These are phyloP conservation scores for Sebastes matsubarae DNA, from an alignment of 2,797 vertebrate genomes.

Conservation along the genomic window DNA sequence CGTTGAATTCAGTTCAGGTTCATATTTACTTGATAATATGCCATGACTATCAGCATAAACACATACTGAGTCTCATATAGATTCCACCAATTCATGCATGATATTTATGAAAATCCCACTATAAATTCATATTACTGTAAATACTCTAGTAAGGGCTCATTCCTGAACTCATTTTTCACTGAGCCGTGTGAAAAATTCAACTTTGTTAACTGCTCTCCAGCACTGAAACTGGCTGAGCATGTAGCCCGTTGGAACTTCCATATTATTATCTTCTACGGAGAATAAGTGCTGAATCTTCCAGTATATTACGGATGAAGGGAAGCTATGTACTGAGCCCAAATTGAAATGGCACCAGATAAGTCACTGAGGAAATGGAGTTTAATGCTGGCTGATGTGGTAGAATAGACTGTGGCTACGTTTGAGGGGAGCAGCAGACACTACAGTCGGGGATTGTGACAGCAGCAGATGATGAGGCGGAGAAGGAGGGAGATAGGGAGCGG, in stretches of 20 bases:
- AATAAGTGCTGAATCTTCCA: constrained; percentile 62
- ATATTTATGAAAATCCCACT: not conserved
- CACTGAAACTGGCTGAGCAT: constrained; percentile 26
- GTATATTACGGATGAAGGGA: constrained; percentile 58
- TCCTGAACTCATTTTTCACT: constrained; percentile 14
- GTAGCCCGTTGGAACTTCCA: constrained; percentile 37
- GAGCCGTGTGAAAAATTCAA: constrained; percentile 19
- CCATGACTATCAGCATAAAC: not conserved
- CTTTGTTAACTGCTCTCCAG: constrained; percentile 13
- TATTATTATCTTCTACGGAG: constrained; percentile 45
- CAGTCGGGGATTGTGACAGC: constrained; percentile 32
- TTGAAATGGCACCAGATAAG: constrained; percentile 78
- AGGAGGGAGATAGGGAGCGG: not conserved
- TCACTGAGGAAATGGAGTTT: constrained; percentile 73
- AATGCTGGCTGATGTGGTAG: constrained; percentile 65
- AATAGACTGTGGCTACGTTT: constrained; percentile 50
- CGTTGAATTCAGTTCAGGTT: constrained; percentile 6
- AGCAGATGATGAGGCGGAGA: constrained; percentile 29
- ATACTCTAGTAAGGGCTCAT: not conserved
- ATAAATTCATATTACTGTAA: constrained; percentile 13
- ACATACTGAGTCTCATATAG: not conserved
- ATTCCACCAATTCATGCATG: not conserved
- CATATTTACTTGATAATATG: not conserved
- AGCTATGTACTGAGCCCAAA: constrained; percentile 69
- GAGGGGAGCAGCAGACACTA: constrained; percentile 29